Percentiles rank a stretch among this genome's conserved stretches.
phyloP scores from a whole-genome alignment of 37 sponge, comb jelly and placozoan species.

The Oscarella lobularis region DNA sequence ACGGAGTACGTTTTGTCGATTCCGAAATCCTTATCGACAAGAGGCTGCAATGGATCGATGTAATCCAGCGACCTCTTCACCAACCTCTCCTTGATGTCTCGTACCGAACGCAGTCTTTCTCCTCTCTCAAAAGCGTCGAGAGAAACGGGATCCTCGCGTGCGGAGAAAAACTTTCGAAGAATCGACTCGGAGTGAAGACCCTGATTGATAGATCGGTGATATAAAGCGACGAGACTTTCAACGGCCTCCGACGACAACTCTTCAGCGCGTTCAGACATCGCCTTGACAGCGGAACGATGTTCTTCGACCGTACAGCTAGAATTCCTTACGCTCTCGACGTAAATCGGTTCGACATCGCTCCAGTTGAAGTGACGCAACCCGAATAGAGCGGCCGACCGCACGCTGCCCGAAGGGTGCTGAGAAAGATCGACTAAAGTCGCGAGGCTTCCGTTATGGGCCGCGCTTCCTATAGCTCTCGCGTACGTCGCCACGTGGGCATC shows the following conservation, averaged over 20 bases:
- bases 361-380: not conserved
- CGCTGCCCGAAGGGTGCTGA: not conserved
- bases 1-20: not conserved
- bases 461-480: not conserved
- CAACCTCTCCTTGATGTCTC: too few species aligned
- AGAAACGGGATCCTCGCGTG: too few species aligned
- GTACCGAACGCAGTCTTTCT: too few species aligned
- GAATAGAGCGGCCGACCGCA: not conserved
- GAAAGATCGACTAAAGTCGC: not conserved
- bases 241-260: not conserved
- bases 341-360: not conserved
- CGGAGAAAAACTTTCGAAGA: not conserved
- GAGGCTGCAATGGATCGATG: slow-evolving; percentile 1
- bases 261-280: not conserved
- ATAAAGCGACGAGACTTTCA: not conserved
- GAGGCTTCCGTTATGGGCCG: not conserved
- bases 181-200: not conserved
- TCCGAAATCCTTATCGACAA: not conserved
- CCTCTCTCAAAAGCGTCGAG: too few species aligned
- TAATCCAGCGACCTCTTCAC: too few species aligned
- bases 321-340: not conserved
- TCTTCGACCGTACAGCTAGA: not conserved
- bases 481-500: not conserved
- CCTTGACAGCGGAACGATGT: not conserved
- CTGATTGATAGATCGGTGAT: too few species aligned